These are phyloP conservation scores for Microcebus jonahi DNA, from an alignment of 2,113 vertebrate species.

Conservation along the genomic window DNA sequence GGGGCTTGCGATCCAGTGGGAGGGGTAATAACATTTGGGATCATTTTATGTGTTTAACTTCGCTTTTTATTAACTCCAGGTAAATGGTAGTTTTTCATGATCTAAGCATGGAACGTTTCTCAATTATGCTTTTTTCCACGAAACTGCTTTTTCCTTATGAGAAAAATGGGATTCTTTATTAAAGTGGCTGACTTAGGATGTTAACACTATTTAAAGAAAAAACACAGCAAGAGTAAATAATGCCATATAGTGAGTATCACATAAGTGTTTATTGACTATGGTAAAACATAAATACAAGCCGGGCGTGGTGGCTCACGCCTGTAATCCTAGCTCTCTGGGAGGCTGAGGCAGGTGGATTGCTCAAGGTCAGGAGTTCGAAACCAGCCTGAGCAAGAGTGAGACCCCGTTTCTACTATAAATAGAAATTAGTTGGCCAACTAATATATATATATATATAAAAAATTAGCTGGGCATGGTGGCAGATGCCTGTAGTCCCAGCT, in stretches of 20 bases:
- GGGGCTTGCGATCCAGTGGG: background rate
- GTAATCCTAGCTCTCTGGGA: too few relatives aligned
- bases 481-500: too few relatives aligned
- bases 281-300: background rate
- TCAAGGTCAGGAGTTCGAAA: too few relatives aligned
- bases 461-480: too few relatives aligned
- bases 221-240: background rate
- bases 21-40: background rate
- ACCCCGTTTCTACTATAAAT: too few relatives aligned
- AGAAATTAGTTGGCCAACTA: too few relatives aligned
- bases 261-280: background rate
- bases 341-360: too few relatives aligned
- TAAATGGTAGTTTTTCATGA: background rate
- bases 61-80: background rate
- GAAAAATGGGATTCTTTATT: background rate
- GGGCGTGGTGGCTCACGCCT: too few relatives aligned
- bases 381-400: too few relatives aligned
- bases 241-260: background rate
- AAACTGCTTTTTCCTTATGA: background rate
- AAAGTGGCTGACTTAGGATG: background rate
- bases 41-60: background rate
- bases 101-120: background rate
- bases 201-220: background rate
- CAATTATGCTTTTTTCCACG: background rate
- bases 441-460: too few relatives aligned